Conservation (phyloP, 2,113 vertebrate genomes). For the Ptyas mucosa region DNA sequence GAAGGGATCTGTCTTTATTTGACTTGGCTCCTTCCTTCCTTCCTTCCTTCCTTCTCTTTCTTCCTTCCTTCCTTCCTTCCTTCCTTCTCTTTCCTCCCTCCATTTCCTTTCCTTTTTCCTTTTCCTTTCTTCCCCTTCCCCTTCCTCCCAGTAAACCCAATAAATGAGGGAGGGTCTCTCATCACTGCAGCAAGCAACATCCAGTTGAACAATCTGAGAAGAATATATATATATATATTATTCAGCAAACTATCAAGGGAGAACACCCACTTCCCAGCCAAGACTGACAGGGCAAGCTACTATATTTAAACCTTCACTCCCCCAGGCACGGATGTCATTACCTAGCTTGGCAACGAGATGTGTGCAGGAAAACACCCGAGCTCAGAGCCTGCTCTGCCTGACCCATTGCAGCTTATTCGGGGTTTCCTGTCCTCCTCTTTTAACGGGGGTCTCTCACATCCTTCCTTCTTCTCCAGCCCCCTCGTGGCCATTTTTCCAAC, state of each 20-base stretch:
- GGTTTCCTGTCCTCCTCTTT: too few relatives aligned
- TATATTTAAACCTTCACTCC: not conserved
- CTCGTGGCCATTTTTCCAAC: slow-evolving; percentile 60
- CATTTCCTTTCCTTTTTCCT: too few relatives aligned
- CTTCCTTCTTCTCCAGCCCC: not conserved
- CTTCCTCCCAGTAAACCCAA: not conserved
- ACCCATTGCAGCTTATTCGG: too few relatives aligned
- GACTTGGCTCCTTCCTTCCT: not conserved
- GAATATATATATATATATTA: not conserved
- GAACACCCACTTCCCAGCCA: not conserved
- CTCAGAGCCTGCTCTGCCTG: not conserved
- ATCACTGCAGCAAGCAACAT: not conserved
- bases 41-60: too few relatives aligned
- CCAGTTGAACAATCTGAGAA: not conserved
- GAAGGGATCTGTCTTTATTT: not conserved
- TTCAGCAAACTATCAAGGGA: not conserved
- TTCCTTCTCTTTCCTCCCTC: too few relatives aligned
- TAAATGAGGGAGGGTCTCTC: not conserved
- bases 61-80: not conserved
- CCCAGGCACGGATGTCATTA: not conserved
- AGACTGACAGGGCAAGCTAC: not conserved
- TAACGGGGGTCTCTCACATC: not conserved
- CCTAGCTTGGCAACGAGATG: not conserved
- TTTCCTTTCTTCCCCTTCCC: too few relatives aligned
- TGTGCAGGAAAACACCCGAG: not conserved